These are phyloP conservation scores for Capreolus pygargus DNA, from an alignment of 2,113 vertebrate species.

Conservation along the genomic window DNA sequence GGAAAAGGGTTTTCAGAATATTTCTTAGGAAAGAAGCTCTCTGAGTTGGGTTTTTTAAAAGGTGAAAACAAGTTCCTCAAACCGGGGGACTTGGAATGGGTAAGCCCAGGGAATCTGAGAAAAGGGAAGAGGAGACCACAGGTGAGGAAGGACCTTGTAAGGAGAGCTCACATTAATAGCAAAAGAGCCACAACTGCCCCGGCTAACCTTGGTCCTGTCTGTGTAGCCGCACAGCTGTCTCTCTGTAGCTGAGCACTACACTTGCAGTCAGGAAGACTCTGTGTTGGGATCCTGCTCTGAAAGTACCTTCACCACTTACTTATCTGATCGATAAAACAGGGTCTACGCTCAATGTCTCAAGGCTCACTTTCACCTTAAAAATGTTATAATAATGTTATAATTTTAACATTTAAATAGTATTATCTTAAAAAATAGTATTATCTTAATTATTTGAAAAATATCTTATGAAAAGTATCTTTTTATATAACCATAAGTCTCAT, in stretches of 20 bases:
- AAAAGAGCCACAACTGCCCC: neutral
- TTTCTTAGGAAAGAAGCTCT: neutral
- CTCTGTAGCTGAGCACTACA: neutral
- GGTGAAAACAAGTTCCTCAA: neutral
- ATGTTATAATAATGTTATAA: neutral
- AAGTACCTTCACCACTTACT: neutral
- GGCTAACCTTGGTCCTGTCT: neutral
- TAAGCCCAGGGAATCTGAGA: neutral
- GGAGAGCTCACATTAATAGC: neutral
- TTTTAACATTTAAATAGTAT: neutral
- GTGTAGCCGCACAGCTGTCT: rapidly evolving
- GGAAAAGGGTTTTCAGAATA: neutral
- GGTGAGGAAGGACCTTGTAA: neutral
- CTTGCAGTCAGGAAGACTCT: neutral
- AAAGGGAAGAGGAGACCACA: neutral
- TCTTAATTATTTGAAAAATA: neutral
- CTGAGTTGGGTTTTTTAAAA: neutral
- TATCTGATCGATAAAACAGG: neutral
- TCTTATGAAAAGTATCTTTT: neutral
- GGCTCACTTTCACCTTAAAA: neutral
- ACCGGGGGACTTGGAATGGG: rapidly evolving
- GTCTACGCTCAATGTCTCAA: neutral
- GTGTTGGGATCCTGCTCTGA: neutral
- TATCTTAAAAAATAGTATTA: neutral
- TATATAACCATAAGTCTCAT: neutral